Conservation (phyloP, 2,797 vertebrate genomes). For the Poeciliopsis paucimaculata region DNA sequence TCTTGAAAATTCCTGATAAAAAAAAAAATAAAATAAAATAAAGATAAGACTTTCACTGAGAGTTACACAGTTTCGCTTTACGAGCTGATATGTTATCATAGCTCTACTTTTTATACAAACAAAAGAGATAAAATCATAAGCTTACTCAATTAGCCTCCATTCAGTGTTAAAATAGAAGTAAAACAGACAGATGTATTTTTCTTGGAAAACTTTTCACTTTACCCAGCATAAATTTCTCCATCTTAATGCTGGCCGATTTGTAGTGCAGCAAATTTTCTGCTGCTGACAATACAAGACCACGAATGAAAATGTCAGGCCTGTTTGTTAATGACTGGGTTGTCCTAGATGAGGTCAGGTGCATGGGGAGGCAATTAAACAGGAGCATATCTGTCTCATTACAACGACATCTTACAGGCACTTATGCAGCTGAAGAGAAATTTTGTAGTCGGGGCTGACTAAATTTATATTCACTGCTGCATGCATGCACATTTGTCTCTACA, state of each 20-base stretch:
- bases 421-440: conserved; percentile 16
- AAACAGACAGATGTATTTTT: conserved; percentile 8
- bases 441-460: conserved; percentile 18
- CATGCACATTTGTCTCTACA: conserved; percentile 21
- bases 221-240: background rate
- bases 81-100: background rate
- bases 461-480: conserved; percentile 4
- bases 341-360: conserved; percentile 45
- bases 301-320: conserved; percentile 60
- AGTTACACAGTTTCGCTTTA: background rate
- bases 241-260: conserved; percentile 21
- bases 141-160: background rate
- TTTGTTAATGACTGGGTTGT: conserved; percentile 57
- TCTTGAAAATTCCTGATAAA: background rate
- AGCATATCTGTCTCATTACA: conserved; percentile 20
- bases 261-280: conserved; percentile 21
- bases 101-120: background rate
- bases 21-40: background rate
- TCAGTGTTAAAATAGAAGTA: background rate
- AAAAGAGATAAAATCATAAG: background rate
- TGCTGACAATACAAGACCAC: conserved; percentile 42
- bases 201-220: conserved; percentile 14
- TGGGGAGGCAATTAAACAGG: conserved; percentile 46
- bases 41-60: too few species aligned
- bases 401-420: conserved; percentile 22